Percentiles rank a stretch among this genome's conserved stretches.
Conservation (phyloP, 1,140 invertebrate genomes). For the Drosophila watanabei region DNA sequence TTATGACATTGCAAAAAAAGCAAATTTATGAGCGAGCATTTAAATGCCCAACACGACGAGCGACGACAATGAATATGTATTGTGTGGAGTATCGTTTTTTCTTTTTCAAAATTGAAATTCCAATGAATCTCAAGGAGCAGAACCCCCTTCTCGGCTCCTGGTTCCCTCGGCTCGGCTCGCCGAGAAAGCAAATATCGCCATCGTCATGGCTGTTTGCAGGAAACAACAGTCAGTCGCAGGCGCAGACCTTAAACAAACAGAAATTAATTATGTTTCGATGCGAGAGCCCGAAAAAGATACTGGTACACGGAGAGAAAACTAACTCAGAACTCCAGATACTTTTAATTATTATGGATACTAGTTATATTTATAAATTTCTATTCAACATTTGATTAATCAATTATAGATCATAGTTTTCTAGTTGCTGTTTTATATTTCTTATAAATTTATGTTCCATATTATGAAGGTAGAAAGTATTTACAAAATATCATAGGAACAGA, state of each 20-base stretch:
- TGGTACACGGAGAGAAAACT: conserved; percentile 22
- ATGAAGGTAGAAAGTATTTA: too few relatives aligned
- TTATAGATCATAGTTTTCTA: too few relatives aligned
- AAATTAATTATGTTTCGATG: conserved; percentile 85
- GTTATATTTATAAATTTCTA: too few relatives aligned
- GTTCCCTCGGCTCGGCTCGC: background rate
- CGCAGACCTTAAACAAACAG: conserved; percentile 83
- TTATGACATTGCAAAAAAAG: conserved; percentile 76
- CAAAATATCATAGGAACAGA: too few relatives aligned
- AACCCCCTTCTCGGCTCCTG: conserved; percentile 16
- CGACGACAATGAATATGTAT: conserved; percentile 75
- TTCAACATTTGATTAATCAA: background rate
- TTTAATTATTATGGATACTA: too few relatives aligned
- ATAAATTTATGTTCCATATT: too few relatives aligned
- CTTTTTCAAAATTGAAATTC: conserved; percentile 69
- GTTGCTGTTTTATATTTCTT: background rate
- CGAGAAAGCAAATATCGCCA: conserved; percentile 64
- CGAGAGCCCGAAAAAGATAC: conserved; percentile 35
- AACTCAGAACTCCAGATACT: background rate
- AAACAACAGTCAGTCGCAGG: conserved; percentile 70
- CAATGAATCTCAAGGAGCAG: conserved; percentile 76
- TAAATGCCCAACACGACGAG: conserved; percentile 69
- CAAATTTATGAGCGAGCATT: conserved; percentile 77
- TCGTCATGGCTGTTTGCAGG: conserved; percentile 57
- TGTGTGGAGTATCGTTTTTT: conserved; percentile 34